Conservation (phyloP, 2,888 invertebrate species). For the Nipponacmea schrenckii region DNA sequence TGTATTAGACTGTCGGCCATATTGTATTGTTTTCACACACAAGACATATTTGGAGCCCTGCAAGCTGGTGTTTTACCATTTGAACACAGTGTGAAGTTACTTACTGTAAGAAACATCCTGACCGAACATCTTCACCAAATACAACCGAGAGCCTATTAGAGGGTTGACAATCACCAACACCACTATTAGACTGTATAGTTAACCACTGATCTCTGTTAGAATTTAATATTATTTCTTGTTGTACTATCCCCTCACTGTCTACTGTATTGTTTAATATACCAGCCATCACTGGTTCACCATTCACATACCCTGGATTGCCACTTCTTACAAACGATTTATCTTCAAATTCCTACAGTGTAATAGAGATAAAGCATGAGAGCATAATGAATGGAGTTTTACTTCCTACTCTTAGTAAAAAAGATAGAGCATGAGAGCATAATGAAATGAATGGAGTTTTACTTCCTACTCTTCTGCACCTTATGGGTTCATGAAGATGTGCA, state of each 20-base stretch:
- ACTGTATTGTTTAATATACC: conserved; percentile 60
- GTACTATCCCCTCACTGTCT: conserved; percentile 4
- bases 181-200: conserved; percentile 50
- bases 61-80: too few species aligned
- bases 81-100: too few species aligned
- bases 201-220: conserved; percentile 45
- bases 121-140: conserved; percentile 63
- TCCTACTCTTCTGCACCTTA: too few species aligned
- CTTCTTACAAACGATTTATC: conserved; percentile 69
- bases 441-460: too few species aligned
- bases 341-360: conserved; percentile 14
- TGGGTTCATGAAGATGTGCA: too few species aligned
- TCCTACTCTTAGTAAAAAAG: too few species aligned
- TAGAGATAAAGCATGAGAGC: too few species aligned
- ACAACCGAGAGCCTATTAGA: conserved; percentile 51
- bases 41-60: too few species aligned
- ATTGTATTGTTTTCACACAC: too few species aligned
- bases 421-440: too few species aligned
- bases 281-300: conserved; percentile 75
- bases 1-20: too few species aligned
- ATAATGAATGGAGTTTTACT: too few species aligned
- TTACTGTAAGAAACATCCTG: conserved; percentile 64
- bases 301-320: conserved; percentile 82
- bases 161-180: conserved; percentile 49
- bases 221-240: conserved; percentile 37